Evolutionary conservation across 2,888 invertebrate genomes (phyloP).

Genomic region (Eupithecia abbreviata): DNA sequence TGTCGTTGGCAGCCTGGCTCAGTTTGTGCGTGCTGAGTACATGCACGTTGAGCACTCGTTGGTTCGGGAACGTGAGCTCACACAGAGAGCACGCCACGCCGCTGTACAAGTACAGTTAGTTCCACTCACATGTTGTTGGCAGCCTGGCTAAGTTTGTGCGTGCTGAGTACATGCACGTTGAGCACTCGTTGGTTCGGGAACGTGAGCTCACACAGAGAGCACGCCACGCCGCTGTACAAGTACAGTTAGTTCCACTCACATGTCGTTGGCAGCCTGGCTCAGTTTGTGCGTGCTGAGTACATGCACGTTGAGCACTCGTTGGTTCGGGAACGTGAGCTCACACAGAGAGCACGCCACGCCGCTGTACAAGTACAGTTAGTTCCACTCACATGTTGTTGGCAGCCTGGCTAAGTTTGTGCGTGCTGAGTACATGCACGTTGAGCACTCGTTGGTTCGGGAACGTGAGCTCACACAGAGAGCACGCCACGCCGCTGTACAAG

Average conservation of each 20-base stretch:
- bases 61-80: conserved; percentile 4
- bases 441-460: not conserved
- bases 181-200: conserved; percentile 3
- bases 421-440: conserved; percentile 8
- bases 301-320: conserved; percentile 9
- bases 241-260: conserved; percentile 4
- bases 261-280: not conserved
- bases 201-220: conserved; percentile 5
- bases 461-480: not conserved
- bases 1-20: conserved; percentile 2
- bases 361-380: conserved; percentile 3
- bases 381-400: conserved; percentile 10
- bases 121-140: conserved; percentile 4
- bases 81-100: conserved; percentile 4
- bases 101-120: conserved; percentile 4
- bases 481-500: not conserved
- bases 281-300: conserved; percentile 14
- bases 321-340: conserved; percentile 1
- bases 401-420: not conserved
- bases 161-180: conserved; percentile 13
- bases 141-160: conserved; percentile 1
- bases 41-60: conserved; percentile 4
- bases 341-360: conserved; percentile 5
- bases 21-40: conserved; percentile 4
- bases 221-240: conserved; percentile 3